A percentile compares a stretch with the other conserved stretches of the same genome.
Evolutionary conservation across 2,797 vertebrate genomes (phyloP).

Genomic region (Sylvilagus floridanus): DNA sequence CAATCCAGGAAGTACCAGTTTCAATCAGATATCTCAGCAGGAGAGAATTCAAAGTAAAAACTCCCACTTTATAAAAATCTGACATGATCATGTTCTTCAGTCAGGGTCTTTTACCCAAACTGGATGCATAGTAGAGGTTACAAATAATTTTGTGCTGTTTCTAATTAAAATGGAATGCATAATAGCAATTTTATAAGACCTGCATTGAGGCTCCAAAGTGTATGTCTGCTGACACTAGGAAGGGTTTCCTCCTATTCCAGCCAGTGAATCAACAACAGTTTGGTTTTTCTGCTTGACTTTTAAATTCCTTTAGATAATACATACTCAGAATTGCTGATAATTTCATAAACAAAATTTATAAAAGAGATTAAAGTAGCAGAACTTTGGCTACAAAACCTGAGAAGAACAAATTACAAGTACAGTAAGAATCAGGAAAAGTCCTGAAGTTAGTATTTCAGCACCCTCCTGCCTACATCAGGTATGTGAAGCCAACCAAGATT

Average conservation of each 20-base stretch:
- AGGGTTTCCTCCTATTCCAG: slow-evolving; percentile 9
- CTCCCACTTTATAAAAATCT: not conserved
- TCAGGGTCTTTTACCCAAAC: slow-evolving; percentile 5
- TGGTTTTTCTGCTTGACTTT: slow-evolving; percentile 73
- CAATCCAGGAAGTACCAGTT: slow-evolving; percentile 36
- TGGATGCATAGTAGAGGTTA: not conserved
- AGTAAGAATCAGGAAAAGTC: slow-evolving; percentile 16
- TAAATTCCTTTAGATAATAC: slow-evolving; percentile 76
- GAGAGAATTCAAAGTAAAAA: slow-evolving; percentile 47
- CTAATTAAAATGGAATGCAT: slow-evolving; percentile 13
- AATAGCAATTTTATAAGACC: slow-evolving; percentile 10
- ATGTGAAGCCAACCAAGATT: not conserved
- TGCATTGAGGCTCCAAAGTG: not conserved
- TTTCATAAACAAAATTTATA: slow-evolving; percentile 71
- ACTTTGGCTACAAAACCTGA: not conserved
- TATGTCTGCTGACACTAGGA: slow-evolving; percentile 42
- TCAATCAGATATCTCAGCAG: slow-evolving; percentile 56
- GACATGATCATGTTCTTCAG: not conserved
- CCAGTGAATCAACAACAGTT: slow-evolving; percentile 78
- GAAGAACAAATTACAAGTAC: slow-evolving; percentile 27
- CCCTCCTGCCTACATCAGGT: not conserved
- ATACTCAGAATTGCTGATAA: slow-evolving; percentile 74
- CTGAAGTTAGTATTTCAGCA: slow-evolving; percentile 23
- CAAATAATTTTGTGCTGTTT: not conserved
- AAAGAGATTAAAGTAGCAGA: not conserved